These are phyloP conservation scores for Elaeidobius kamerunicus DNA, from an alignment of 2,888 invertebrate genomes.

Conservation along the genomic window DNA sequence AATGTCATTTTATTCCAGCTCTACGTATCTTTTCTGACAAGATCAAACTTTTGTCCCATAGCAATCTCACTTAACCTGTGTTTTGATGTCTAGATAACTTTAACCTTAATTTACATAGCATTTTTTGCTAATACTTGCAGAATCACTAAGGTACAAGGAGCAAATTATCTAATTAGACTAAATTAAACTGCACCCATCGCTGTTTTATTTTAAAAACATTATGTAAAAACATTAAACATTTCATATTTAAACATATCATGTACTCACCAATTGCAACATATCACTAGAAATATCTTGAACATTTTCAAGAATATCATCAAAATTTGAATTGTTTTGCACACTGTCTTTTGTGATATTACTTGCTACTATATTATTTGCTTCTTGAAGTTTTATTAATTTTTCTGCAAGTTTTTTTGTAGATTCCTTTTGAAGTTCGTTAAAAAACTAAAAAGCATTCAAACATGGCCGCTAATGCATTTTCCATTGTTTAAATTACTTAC, in stretches of 20 bases:
- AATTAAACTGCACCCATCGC: too few relatives aligned
- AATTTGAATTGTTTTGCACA: conserved; percentile 33
- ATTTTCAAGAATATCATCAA: conserved; percentile 43
- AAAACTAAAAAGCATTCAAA: conserved; percentile 40
- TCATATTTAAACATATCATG: not conserved
- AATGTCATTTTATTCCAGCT: too few relatives aligned
- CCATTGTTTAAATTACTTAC: not conserved
- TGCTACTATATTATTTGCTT: conserved; percentile 43
- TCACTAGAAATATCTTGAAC: conserved; percentile 49
- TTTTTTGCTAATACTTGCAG: not conserved
- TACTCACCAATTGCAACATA: conserved; percentile 45
- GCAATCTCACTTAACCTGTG: too few relatives aligned
- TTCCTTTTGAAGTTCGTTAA: conserved; percentile 47
- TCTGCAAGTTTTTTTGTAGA: conserved; percentile 47
- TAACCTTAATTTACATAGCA: too few relatives aligned
- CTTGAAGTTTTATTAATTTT: conserved; percentile 49
- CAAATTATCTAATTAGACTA: too few relatives aligned
- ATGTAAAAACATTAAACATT: not conserved
- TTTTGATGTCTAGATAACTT: too few relatives aligned
- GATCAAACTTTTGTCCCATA: too few relatives aligned
- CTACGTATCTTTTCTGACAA: too few relatives aligned
- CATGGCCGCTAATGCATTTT: not conserved
- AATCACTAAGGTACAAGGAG: too few relatives aligned
- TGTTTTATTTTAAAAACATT: not conserved
- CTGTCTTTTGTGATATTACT: conserved; percentile 39